A percentile compares a stretch with the other conserved stretches of the same genome.
These are phyloP conservation scores for Pedetes capensis DNA, from an alignment of 2,113 vertebrate genomes.

Conservation along the genomic window DNA sequence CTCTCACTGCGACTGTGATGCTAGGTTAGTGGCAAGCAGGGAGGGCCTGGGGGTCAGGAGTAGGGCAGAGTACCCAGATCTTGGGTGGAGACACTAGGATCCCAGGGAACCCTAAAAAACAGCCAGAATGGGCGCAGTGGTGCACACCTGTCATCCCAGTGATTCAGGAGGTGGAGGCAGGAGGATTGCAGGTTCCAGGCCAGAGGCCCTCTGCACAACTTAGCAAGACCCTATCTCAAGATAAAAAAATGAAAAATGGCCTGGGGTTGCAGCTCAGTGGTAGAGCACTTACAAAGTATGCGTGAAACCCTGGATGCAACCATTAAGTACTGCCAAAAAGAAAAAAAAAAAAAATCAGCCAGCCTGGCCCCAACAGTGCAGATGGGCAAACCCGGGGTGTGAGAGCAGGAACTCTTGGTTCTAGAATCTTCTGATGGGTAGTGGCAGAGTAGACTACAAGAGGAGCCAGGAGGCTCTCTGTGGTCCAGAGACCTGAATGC, in stretches of 20 bases:
- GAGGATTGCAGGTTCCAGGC: no score
- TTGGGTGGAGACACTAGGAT: not conserved
- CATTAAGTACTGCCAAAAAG: no score
- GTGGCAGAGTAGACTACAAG: not conserved
- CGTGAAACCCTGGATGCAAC: no score
- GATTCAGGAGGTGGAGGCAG: no score
- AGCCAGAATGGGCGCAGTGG: no score
- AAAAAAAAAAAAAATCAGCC: no score
- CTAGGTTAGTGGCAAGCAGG: conserved; percentile 80
- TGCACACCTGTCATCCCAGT: no score
- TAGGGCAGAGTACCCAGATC: not conserved
- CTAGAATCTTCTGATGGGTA: not conserved
- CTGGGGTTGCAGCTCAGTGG: no score
- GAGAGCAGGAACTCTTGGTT: not conserved
- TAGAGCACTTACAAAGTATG: no score
- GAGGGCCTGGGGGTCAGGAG: not conserved
- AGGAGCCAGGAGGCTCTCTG: not conserved
- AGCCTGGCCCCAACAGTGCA: not conserved
- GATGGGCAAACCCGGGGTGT: not conserved
- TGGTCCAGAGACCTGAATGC: not conserved
- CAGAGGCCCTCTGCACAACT: no score
- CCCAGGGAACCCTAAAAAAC: not conserved
- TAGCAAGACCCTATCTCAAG: no score
- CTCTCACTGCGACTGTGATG: conserved; percentile 93
- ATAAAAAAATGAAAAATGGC: no score